Evolutionary conservation across 2,888 invertebrate genomes (phyloP), one percentile per base, ranked within the genome.

Genomic region (Leptinotarsa peninsularis): DNA sequence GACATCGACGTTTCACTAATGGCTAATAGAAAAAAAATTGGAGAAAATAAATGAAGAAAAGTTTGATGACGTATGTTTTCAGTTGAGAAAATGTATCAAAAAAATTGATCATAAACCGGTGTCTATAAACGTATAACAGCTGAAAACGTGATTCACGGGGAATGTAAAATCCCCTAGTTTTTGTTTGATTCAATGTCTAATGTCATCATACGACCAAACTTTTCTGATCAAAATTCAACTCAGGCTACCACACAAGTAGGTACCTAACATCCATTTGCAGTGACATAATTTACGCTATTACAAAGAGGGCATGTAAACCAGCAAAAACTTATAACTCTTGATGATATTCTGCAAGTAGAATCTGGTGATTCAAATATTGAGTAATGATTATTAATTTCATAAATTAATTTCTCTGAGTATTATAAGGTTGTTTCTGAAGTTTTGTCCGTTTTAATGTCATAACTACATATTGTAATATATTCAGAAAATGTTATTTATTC

Each of bases 71-170:
- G 83, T 83, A 43, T 80, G 81, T 75, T 83, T 78, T 76, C 15
- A 80, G 78, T 82, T 83, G 71, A 82, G 83, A 82, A 83, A 66
- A 56, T 82, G 82, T 79, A 82, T 83, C 50, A 83, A 80, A 75
- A 81, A 80, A 75, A 81, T 79, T 23, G 58, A 77, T 77, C n/a
- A 10, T 75, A 67, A 77, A 60, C 77, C 77, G 33, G 67, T 79
- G 18, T 66, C 79, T 73, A 18, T 27, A 27, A 73, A 63, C 43
- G 27, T 27, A 14, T 77, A 71, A 78, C 78, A 18, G 73, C 76
- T 74, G 76, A 78, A 71, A 74, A 76, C 52, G 23, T 72, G 67
- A 74, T 71, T 43, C 66, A 54, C 27, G 74, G 74, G 23, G 70
- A 74, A 74, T 74, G 74, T 49, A 70, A 70, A 14, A 70, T 70